Conservation (phyloP, 2,888 invertebrate species). For the Nemurella pictetii region DNA sequence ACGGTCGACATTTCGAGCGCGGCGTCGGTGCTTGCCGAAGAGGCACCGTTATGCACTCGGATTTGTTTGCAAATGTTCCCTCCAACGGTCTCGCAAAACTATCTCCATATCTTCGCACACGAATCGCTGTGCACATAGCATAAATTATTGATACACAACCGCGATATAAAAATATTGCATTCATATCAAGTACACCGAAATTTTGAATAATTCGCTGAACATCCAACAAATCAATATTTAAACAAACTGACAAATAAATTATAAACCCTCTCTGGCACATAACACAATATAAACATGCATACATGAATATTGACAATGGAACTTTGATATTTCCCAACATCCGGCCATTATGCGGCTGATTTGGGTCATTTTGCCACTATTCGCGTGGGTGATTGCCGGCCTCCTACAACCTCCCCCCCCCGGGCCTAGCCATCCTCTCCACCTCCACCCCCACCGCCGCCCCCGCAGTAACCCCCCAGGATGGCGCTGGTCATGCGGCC, state of each 20-base stretch:
- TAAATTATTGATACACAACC: neutral
- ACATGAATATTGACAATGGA: slow-evolving; percentile 9
- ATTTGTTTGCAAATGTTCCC: neutral
- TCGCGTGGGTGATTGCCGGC: neutral
- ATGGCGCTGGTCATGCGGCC: neutral
- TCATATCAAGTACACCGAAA: neutral
- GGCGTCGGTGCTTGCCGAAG: no score
- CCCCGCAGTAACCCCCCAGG: neutral
- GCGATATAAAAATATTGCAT: neutral
- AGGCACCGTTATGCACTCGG: neutral
- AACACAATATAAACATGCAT: slow-evolving; percentile 5
- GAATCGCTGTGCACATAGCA: neutral
- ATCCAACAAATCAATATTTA: slow-evolving; percentile 3
- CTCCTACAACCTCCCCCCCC: no score
- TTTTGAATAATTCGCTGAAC: neutral
- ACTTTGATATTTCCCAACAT: neutral
- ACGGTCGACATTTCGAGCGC: neutral
- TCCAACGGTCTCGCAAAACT: neutral
- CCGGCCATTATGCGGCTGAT: slow-evolving; percentile 6
- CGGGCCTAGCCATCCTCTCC: neutral
- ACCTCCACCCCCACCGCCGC: neutral
- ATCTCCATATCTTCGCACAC: neutral
- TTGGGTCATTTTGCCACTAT: slow-evolving; percentile 19
- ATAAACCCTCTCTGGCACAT: neutral
- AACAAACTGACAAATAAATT: slow-evolving; percentile 6